phyloP scores from a whole-genome alignment of 92 coral and sea anemone species.

The Paramuricea clavata region DNA sequence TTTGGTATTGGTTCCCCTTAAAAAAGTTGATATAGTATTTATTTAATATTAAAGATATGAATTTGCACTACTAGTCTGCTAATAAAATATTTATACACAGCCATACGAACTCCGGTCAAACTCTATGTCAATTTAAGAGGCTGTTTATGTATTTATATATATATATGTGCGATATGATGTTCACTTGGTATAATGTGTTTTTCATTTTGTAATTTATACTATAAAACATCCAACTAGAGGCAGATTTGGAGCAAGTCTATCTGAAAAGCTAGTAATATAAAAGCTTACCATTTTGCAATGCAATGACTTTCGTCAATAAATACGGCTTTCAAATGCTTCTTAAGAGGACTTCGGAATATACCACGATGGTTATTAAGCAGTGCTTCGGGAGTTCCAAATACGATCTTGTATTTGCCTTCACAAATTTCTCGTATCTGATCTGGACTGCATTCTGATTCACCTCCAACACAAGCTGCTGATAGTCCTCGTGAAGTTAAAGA shows the following conservation, averaged over 20 bases:
- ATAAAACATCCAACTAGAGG: no score
- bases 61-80: no score
- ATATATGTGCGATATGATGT: not conserved
- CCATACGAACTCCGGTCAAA: not conserved
- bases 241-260: no score
- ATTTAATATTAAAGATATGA: no score
- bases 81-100: not conserved
- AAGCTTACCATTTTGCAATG: conserved; percentile 74
- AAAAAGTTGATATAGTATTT: no score
- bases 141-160: no score
- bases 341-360: conserved; percentile 17
- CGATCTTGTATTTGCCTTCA: conserved; percentile 34
- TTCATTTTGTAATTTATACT: no score
- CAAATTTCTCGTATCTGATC: conserved; percentile 17
- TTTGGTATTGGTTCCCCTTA: conserved; percentile 40
- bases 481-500: conserved; percentile 51
- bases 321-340: conserved; percentile 54
- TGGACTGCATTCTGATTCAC: conserved; percentile 26
- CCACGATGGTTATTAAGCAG: conserved; percentile 31
- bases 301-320: conserved; percentile 72
- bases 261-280: not conserved
- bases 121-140: no score
- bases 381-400: conserved; percentile 58
- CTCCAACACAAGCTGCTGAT: conserved; percentile 49
- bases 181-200: no score